phyloP scores from a whole-genome alignment of 1,140 invertebrate species.

The Periplaneta americana region DNA sequence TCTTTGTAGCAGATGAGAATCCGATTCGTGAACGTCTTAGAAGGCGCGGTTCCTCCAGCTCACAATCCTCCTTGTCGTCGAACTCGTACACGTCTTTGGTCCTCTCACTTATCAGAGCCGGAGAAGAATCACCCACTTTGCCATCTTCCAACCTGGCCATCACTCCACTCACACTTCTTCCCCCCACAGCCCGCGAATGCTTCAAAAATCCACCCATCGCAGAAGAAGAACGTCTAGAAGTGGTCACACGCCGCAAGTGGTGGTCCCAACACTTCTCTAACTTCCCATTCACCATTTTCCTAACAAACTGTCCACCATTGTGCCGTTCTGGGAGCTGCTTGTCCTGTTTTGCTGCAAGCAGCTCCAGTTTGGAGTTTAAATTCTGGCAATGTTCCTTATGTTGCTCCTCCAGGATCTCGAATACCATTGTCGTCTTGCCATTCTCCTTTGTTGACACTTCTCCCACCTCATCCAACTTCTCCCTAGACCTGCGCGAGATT shows the following conservation, averaged over 20 bases:
- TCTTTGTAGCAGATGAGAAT: not conserved
- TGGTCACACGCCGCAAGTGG: conserved; percentile 13
- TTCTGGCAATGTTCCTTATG: not conserved
- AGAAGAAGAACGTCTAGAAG: not conserved
- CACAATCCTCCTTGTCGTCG: conserved; percentile 34
- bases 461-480: conserved; percentile 1
- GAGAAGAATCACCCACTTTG: not conserved
- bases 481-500: conserved; percentile 12
- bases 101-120: not conserved
- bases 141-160: not conserved
- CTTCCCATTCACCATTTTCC: conserved; percentile 8
- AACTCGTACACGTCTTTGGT: conserved; percentile 44
- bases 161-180: not conserved
- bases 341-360: not conserved
- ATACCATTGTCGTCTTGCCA: not conserved
- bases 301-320: conserved; percentile 4
- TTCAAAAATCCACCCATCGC: not conserved
- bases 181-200: not conserved
- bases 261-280: conserved; percentile 17
- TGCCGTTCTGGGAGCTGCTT: not conserved
- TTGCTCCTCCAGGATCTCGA: not conserved
- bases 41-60: conserved; percentile 18
- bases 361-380: not conserved
- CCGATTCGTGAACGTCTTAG: conserved; percentile 25
- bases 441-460: not conserved